A percentile compares a stretch with the other conserved stretches of the same genome.
Evolutionary conservation across 2,113 vertebrate species (phyloP).

Genomic region (Sinocyclocheilus anophthalmus): DNA sequence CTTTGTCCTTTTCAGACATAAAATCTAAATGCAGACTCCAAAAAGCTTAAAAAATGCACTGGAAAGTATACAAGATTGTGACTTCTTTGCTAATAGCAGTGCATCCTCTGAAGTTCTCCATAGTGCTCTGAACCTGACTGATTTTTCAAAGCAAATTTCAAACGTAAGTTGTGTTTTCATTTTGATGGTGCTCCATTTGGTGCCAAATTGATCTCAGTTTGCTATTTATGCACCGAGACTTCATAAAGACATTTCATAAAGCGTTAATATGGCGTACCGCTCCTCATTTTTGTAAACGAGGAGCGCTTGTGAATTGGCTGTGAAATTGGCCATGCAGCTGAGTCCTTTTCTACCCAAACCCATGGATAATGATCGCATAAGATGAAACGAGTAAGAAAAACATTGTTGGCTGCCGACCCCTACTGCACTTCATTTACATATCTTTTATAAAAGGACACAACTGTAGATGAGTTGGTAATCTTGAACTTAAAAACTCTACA

Average conservation of each 20-base stretch:
- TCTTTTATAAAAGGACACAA: conserved; percentile 36
- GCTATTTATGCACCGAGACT: conserved; percentile 7
- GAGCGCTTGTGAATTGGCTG: conserved; percentile 28
- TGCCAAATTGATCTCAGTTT: conserved; percentile 32
- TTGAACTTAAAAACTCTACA: background rate
- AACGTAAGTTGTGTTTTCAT: background rate
- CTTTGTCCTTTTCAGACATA: conserved; percentile 5
- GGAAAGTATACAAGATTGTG: background rate
- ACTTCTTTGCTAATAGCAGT: background rate
- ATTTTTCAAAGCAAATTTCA: background rate
- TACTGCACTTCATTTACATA: conserved; percentile 42
- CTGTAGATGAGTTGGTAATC: conserved; percentile 11
- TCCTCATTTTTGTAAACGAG: conserved; percentile 30
- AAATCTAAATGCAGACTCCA: background rate
- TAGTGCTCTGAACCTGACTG: background rate
- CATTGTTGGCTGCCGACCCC: conserved; percentile 34
- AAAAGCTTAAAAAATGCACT: background rate
- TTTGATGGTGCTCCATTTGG: background rate
- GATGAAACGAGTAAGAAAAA: conserved; percentile 26
- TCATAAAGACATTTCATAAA: conserved; percentile 19
- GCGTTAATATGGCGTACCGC: conserved; percentile 28
- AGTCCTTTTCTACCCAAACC: conserved; percentile 47
- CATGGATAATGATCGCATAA: conserved; percentile 49
- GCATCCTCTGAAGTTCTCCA: background rate
- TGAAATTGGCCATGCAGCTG: conserved; percentile 50